phyloP scores from a whole-genome alignment of 2,797 vertebrate genomes.

The Eulemur rubriventer region DNA sequence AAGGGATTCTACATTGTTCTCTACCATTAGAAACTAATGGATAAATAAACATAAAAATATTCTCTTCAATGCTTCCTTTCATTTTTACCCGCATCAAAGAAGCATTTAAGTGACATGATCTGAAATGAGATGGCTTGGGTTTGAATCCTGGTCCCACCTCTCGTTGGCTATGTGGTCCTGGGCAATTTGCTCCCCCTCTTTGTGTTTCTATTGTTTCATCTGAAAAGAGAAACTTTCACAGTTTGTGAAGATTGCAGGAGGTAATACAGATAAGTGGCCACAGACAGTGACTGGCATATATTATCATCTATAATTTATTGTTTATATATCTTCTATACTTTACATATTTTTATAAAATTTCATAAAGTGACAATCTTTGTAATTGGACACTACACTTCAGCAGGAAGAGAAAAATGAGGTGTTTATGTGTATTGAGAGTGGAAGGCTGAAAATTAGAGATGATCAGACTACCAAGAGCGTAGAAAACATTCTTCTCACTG shows the following conservation, averaged over 20 bases:
- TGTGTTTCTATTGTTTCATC: background rate
- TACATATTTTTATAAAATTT: constrained; percentile 1
- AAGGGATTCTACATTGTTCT: background rate
- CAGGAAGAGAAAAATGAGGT: background rate
- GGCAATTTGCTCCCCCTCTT: background rate
- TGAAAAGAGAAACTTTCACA: background rate
- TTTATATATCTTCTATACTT: background rate
- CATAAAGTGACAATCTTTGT: background rate
- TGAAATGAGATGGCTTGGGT: background rate
- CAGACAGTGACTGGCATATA: background rate
- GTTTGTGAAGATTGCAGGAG: background rate
- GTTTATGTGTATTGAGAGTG: background rate
- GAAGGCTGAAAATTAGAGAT: background rate
- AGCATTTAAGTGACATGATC: background rate
- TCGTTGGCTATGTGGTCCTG: background rate
- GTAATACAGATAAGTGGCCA: background rate
- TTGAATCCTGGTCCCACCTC: background rate
- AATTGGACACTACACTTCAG: background rate
- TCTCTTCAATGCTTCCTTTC: background rate
- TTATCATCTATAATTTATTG: background rate
- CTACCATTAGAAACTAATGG: background rate
- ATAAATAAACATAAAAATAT: background rate
- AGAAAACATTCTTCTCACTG: background rate
- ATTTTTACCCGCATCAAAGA: background rate
- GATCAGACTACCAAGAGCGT: background rate